These are phyloP conservation scores for Nesospiza acunhae DNA, from an alignment of 2,113 vertebrate species.

Conservation along the genomic window DNA sequence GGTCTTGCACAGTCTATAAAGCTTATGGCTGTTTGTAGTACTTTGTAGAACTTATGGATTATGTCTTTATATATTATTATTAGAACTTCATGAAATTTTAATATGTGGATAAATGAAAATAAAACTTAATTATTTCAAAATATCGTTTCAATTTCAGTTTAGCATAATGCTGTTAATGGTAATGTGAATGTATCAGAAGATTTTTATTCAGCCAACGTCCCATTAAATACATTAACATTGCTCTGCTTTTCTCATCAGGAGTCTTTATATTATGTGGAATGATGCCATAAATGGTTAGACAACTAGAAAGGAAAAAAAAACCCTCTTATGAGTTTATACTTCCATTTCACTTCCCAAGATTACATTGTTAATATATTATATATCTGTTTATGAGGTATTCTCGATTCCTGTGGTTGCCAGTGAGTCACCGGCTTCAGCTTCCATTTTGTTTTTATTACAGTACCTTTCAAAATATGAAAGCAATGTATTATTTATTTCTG, in stretches of 20 bases:
- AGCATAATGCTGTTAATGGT: background rate
- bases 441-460: background rate
- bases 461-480: background rate
- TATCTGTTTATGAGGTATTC: background rate
- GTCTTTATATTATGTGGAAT: background rate
- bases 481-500: background rate
- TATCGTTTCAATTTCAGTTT: constrained; percentile 12
- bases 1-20: background rate
- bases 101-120: constrained; percentile 39
- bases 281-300: constrained; percentile 7
- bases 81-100: constrained; percentile 34
- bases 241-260: constrained; percentile 16
- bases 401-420: background rate
- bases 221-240: constrained; percentile 26
- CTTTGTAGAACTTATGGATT: background rate
- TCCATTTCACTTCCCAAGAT: background rate
- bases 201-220: constrained; percentile 26
- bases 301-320: background rate
- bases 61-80: background rate
- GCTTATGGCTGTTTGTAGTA: background rate
- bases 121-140: constrained; percentile 55
- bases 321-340: background rate
- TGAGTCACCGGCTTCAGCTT: background rate
- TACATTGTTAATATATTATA: background rate
- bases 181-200: background rate